Conservation (phyloP, 2,113 vertebrate species). For the Bos javanicus region DNA sequence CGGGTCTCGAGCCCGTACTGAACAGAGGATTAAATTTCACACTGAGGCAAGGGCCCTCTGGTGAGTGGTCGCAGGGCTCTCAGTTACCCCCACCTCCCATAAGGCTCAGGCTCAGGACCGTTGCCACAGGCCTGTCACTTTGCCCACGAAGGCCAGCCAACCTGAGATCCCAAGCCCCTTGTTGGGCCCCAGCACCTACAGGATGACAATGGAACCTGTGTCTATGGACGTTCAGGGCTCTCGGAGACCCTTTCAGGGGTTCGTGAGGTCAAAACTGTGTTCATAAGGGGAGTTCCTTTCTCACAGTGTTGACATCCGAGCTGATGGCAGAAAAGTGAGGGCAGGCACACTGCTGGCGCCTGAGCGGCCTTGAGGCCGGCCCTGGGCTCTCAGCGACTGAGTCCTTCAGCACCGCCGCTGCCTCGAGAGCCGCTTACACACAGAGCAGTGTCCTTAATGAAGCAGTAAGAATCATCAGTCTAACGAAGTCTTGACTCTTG, state of each 20-base stretch:
- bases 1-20: background rate
- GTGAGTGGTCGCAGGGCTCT: background rate
- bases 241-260: background rate
- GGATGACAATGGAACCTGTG: background rate
- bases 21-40: background rate
- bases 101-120: background rate
- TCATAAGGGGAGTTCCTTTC: background rate
- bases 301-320: background rate
- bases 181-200: too few species aligned
- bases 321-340: background rate
- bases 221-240: background rate
- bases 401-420: background rate
- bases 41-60: background rate
- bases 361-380: rapidly evolving
- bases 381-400: background rate
- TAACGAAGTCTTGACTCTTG: background rate
- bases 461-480: background rate
- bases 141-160: background rate
- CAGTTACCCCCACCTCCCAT: background rate
- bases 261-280: background rate
- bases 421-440: background rate
- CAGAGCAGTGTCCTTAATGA: background rate
- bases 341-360: background rate
- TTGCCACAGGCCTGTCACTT: too few species aligned
- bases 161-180: background rate